Percentiles rank a stretch among this genome's conserved stretches.
Conservation (phyloP, 1,140 invertebrate species). For the Antheraea mylitta region DNA sequence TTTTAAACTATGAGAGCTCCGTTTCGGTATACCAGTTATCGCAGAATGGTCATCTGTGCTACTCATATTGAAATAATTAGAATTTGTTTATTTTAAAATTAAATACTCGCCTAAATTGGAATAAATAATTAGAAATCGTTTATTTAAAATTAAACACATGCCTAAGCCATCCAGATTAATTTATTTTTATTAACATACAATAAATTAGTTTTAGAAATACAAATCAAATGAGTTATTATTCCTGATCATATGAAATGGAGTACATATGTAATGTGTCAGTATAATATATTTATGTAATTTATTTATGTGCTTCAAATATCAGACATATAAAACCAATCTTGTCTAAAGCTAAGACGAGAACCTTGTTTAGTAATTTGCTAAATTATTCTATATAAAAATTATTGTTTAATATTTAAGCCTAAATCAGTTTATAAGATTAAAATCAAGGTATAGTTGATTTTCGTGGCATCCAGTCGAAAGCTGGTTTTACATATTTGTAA, state of each 20-base stretch:
- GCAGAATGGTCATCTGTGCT: constrained; percentile 27
- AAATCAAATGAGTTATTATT: constrained; percentile 6
- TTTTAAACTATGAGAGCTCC: constrained; percentile 20
- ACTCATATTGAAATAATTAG: neutral
- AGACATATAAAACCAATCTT: too few species aligned
- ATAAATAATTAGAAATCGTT: neutral
- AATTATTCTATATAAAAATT: neutral
- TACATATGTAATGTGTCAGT: too few species aligned
- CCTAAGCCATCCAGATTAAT: neutral
- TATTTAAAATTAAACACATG: neutral
- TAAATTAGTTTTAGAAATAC: neutral
- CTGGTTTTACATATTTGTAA: constrained; percentile 56
- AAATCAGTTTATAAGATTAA: neutral
- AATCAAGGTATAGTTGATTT: constrained; percentile 29
- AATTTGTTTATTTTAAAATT: neutral
- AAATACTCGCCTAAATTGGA: neutral
- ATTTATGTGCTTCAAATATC: too few species aligned
- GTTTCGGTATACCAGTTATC: constrained; percentile 34
- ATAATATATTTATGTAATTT: too few species aligned
- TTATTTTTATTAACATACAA: neutral
- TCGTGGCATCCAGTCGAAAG: constrained; percentile 49
- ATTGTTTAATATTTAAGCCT: neutral
- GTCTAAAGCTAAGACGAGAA: too few species aligned
- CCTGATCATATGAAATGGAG: neutral
- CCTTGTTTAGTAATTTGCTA: neutral